Base-by-base conservation (phyloP, 2,888 invertebrate species). In the Periphyllus acericola region DNA sequence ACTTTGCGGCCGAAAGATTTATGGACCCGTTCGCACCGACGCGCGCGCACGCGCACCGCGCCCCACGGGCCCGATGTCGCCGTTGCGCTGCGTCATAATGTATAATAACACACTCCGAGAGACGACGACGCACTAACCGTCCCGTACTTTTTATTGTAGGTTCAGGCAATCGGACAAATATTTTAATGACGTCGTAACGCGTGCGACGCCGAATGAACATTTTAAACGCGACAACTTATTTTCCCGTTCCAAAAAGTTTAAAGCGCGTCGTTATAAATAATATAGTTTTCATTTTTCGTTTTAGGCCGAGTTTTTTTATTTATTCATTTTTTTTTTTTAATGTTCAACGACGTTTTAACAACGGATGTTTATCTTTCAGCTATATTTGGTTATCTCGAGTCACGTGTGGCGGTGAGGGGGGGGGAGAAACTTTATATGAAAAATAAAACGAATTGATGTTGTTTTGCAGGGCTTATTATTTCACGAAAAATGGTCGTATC, bases 341-440 rank as follows among this genome's bases (percentile, higher is more conserved):
- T 66, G 40, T 83, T 74, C 17, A 83, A 74, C 60, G 40, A 60
- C 36, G 55, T 66, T 60, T 81, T 80, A 81, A 82, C 60, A 81
- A 82, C 60, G 66, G 34, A 40, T 72, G 72, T 80, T 60, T 79
- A 71, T 79, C 55, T 79, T n/a, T 86, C n/a, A 55, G 55, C n/a
- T 55, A 79, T 86, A 72, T 86, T 86, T 79, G 55, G 55, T 55
- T 86, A 79, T 72, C 78, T n/a, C 0, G 76, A 29, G 68, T 29
- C n/a, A 8, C n/a, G n/a, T n/a, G n/a, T n/a, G n/a, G n/a, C n/a
- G n/a, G n/a, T n/a, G 29, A 29, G 11, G 9, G 11, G 29, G 11
- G 25, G 25, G 8, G 8, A 29, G 14, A 68, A 68, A 36, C 74
- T 74, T 74, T 29, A 21, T 0, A 36, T 1, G 74, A 83, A 60